Conservation (phyloP, 2,797 vertebrate genomes). For the Esox masquinongy region DNA sequence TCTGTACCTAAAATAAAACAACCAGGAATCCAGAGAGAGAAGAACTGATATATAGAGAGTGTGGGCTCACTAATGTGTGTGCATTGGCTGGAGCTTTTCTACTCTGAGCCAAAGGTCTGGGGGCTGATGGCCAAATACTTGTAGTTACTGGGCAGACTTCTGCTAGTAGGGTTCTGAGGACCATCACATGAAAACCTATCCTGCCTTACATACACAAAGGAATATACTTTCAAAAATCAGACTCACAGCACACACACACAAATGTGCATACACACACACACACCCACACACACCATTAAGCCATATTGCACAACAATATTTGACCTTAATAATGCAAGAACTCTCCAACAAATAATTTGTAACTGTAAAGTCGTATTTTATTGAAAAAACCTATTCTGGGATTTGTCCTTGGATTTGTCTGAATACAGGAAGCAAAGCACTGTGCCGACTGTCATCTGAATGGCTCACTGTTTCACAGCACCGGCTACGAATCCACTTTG, state of each 20-base stretch:
- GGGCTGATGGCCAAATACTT: constrained; percentile 43
- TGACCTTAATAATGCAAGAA: constrained; percentile 35
- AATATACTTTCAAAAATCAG: constrained; percentile 15
- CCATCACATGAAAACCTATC: constrained; percentile 3
- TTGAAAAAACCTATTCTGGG: constrained; percentile 63
- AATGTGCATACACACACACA: constrained; percentile 8
- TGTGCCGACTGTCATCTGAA: constrained; percentile 67
- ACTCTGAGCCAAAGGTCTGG: constrained; percentile 45
- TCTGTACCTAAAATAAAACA: constrained; percentile 67
- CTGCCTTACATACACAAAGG: constrained; percentile 19
- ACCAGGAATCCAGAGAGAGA: constrained; percentile 30
- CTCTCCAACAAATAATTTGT: constrained; percentile 49
- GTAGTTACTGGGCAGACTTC: constrained; percentile 68
- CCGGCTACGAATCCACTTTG: constrained; percentile 58
- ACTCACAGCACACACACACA: constrained; percentile 2
- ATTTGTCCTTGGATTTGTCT: constrained; percentile 37
- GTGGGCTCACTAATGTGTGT: constrained; percentile 25
- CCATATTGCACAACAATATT: constrained; percentile 27
- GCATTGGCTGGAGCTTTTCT: constrained; percentile 47
- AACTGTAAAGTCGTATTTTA: constrained; percentile 53
- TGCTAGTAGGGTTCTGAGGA: constrained; percentile 21
- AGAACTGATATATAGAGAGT: constrained; percentile 6
- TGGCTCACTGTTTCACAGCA: constrained; percentile 65
- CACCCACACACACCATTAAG: neutral
- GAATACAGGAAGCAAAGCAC: constrained; percentile 62